Conservation (phyloP, 2,113 vertebrate genomes). For the Tragulus kanchil region DNA sequence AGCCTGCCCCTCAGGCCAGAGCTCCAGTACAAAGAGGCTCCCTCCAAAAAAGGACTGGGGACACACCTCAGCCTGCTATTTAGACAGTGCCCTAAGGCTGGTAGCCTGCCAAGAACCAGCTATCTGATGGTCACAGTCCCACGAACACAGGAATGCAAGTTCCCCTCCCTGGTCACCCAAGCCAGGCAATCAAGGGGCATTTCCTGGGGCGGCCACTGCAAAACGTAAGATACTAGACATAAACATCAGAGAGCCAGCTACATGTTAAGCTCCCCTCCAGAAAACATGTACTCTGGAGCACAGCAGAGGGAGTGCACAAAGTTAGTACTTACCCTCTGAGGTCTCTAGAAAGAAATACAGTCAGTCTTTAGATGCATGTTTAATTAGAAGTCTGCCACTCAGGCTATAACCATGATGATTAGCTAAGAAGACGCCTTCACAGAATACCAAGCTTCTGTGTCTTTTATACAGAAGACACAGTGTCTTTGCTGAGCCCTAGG, state of each 20-base stretch:
- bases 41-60: not conserved
- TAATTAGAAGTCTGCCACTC: not conserved
- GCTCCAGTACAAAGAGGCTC: not conserved
- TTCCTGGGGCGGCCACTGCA: not conserved
- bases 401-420: not conserved
- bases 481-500: not conserved
- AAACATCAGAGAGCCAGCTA: not conserved
- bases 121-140: not conserved
- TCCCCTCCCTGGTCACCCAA: not conserved
- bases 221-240: not conserved
- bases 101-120: not conserved
- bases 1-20: not conserved
- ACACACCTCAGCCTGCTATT: not conserved
- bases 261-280: not conserved
- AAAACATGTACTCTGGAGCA: not conserved
- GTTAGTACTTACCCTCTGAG: not conserved
- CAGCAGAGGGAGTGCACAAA: not conserved
- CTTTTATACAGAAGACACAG: too few species aligned
- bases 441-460: not conserved
- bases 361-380: not conserved
- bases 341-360: not conserved
- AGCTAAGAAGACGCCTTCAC: not conserved
- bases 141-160: too few species aligned
- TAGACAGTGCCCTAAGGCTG: not conserved
- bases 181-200: not conserved